These are phyloP conservation scores for Geothlypis trichas DNA, from an alignment of 2,113 vertebrate species.

Conservation along the genomic window DNA sequence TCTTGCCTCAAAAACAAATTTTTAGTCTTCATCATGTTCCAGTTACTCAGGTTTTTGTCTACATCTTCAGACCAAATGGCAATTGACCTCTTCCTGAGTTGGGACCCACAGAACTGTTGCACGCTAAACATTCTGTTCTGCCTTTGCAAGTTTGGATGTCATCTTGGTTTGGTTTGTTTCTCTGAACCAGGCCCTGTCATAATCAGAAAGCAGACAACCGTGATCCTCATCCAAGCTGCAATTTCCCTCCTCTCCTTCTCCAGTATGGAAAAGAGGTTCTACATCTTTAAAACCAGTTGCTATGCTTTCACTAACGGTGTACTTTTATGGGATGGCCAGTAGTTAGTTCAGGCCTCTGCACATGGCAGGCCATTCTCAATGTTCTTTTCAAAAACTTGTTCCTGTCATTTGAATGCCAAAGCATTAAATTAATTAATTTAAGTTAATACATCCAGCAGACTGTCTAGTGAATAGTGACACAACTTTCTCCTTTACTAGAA, in stretches of 20 bases:
- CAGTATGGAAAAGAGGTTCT: neutral
- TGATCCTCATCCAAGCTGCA: neutral
- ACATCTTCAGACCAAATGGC: neutral
- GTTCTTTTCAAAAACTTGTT: neutral
- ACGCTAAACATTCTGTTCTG: neutral
- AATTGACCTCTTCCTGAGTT: neutral
- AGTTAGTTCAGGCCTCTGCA: neutral
- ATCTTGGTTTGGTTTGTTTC: neutral
- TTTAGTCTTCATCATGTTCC: neutral
- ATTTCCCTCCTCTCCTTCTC: neutral
- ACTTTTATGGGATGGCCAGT: neutral
- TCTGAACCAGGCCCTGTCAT: neutral
- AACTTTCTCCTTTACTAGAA: neutral
- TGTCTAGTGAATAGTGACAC: neutral
- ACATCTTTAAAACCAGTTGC: neutral
- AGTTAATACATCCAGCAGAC: neutral
- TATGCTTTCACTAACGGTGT: neutral
- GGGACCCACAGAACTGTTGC: neutral
- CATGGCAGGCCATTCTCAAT: neutral
- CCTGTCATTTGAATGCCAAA: neutral
- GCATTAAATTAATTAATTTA: neutral
- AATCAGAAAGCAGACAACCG: neutral
- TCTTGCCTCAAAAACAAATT: neutral
- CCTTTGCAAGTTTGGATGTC: neutral
- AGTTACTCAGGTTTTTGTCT: neutral